Conservation (phyloP, 2,888 invertebrate species). For the Aproaerema taeniolella region DNA sequence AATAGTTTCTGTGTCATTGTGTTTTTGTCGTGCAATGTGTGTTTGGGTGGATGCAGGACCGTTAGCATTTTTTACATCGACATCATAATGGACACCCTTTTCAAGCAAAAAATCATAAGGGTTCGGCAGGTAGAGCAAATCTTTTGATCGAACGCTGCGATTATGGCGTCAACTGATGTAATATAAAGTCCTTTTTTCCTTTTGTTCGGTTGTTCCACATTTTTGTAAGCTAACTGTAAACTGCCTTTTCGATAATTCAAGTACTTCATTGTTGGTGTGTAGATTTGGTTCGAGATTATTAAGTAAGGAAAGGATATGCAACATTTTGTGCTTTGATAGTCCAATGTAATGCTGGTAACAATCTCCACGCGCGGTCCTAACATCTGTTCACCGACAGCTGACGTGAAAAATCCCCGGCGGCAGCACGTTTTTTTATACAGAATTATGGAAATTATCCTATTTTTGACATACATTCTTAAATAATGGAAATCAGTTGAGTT, state of each 20-base stretch:
- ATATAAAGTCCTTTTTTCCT: constrained; percentile 48
- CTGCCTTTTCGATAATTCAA: constrained; percentile 16
- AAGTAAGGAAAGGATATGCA: constrained; percentile 12
- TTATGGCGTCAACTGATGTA: constrained; percentile 51
- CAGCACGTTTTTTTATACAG: too few relatives aligned
- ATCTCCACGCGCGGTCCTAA: constrained; percentile 15
- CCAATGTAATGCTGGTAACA: constrained; percentile 1
- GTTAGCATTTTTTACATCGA: constrained; percentile 58
- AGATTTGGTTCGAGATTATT: constrained; percentile 18
- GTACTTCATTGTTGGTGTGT: constrained; percentile 12
- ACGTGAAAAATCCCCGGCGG: too few relatives aligned
- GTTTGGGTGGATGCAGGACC: constrained; percentile 59
- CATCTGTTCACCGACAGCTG: constrained; percentile 1
- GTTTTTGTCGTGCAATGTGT: constrained; percentile 66
- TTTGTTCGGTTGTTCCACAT: constrained; percentile 45
- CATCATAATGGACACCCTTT: constrained; percentile 68
- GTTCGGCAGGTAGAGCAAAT: constrained; percentile 67
- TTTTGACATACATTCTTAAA: too few relatives aligned
- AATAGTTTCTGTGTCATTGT: constrained; percentile 65
- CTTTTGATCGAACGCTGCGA: constrained; percentile 57
- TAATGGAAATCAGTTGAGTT: too few relatives aligned
- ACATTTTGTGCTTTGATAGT: constrained; percentile 17
- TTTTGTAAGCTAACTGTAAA: constrained; percentile 56
- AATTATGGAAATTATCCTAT: too few relatives aligned
- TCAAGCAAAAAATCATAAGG: constrained; percentile 49